Conservation (phyloP, 37 sponge, comb jelly and placozoan species). For the Mnemiopsis leidyi region DNA sequence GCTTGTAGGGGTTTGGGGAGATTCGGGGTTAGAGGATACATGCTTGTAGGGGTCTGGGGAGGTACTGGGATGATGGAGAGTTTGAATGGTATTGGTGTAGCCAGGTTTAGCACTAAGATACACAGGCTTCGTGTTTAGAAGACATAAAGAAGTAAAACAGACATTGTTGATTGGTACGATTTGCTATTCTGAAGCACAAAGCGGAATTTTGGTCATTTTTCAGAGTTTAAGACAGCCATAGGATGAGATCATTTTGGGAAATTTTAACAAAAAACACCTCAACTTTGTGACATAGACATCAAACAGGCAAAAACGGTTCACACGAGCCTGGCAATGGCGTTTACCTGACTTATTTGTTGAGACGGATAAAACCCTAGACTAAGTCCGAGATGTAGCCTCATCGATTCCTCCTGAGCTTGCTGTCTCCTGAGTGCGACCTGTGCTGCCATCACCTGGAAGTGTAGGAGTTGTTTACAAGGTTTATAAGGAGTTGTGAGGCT, state of each 20-base stretch:
- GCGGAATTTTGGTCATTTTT: too few species aligned
- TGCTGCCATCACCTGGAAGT: conserved; percentile 58
- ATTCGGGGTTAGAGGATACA: too few species aligned
- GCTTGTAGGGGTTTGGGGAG: background rate
- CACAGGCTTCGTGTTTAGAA: too few species aligned
- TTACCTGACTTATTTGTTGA: conserved; percentile 19
- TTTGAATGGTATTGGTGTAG: too few species aligned
- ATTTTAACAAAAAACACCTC: background rate
- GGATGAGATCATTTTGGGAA: background rate
- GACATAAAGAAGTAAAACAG: too few species aligned
- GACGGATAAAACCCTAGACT: conserved; percentile 14
- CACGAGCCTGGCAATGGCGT: background rate
- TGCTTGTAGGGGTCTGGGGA: too few species aligned
- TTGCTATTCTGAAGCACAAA: too few species aligned
- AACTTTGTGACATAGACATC: background rate
- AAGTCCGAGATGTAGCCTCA: conserved; percentile 42
- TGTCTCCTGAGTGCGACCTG: conserved; percentile 63
- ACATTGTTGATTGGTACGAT: too few species aligned
- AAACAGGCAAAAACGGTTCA: background rate
- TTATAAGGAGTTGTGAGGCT: background rate
- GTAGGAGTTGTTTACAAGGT: too few species aligned
- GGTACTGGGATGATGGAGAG: too few species aligned
- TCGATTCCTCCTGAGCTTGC: conserved; percentile 64
- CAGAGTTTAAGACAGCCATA: too few species aligned
- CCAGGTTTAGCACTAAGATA: too few species aligned